Percentiles rank a stretch among this genome's conserved stretches.
phyloP scores from a whole-genome alignment of 2,797 vertebrate species.

The Momotus momota region DNA sequence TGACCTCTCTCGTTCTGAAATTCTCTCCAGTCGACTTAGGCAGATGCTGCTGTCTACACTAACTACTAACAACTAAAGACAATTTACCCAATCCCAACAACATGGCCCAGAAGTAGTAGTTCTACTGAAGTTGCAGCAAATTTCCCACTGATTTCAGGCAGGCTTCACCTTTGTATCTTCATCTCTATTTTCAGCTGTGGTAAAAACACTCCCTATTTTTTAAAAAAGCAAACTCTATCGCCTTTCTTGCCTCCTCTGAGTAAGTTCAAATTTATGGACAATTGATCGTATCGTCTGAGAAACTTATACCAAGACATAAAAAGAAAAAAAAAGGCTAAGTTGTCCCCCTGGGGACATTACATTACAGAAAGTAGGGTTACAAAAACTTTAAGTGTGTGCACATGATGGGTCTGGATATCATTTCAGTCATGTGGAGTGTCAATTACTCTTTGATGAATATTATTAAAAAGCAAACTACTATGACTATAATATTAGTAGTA shows the following conservation, averaged over 20 bases:
- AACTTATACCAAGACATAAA: neutral
- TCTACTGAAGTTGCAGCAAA: neutral
- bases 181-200: slow-evolving; percentile 4
- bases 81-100: neutral
- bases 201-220: slow-evolving; percentile 9
- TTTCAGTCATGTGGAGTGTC: neutral
- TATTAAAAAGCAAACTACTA: neutral
- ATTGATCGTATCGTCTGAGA: slow-evolving; percentile 23
- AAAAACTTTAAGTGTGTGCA: neutral
- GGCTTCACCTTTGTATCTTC: neutral
- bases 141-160: neutral
- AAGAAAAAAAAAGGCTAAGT: neutral
- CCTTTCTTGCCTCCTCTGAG: neutral
- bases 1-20: neutral
- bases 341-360: neutral
- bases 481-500: neutral
- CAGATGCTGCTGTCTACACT: neutral
- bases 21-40: neutral
- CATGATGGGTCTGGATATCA: neutral
- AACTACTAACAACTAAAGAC: neutral
- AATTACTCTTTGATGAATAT: neutral
- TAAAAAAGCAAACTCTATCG: neutral
- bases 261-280: neutral
- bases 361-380: neutral
- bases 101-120: accelerated